Evolutionary conservation across 2,113 vertebrate species (phyloP).

Genomic region (Coryphaenoides rupestris): DNA sequence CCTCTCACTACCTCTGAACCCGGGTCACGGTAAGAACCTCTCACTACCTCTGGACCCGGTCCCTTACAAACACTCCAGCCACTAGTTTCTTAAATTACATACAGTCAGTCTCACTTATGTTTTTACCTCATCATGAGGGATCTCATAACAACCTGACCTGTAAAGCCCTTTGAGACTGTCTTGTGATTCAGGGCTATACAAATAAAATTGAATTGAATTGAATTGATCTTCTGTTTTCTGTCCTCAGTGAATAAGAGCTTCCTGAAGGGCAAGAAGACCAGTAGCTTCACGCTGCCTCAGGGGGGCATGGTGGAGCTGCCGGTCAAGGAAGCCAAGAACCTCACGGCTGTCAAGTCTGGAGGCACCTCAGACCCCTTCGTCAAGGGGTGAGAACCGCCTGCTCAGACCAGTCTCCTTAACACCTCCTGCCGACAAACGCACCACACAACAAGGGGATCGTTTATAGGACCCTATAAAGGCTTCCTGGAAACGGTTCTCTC

Average conservation of each 20-base stretch:
- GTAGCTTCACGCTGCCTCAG: constrained; percentile 70
- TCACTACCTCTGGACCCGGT: no score
- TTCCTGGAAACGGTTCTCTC: no score
- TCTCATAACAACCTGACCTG: no score
- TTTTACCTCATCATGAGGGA: no score
- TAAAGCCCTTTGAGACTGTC: no score
- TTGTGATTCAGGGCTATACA: no score
- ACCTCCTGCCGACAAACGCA: neutral
- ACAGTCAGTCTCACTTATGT: no score
- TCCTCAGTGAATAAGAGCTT: constrained; percentile 78
- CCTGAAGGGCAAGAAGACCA: constrained; percentile 82
- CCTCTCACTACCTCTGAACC: no score
- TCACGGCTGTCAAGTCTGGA: constrained; percentile 91
- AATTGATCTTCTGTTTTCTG: no score
- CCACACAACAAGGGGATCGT: neutral
- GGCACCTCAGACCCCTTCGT: constrained; percentile 94
- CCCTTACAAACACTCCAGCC: neutral
- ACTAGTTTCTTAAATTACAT: neutral
- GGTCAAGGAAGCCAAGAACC: constrained; percentile 95
- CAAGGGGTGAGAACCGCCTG: constrained; percentile 82
- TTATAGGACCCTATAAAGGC: no score
- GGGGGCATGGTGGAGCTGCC: constrained; percentile 92
- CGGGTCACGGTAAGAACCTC: no score
- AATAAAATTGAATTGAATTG: no score
- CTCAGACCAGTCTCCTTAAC: neutral